Evolutionary conservation across 1,140 invertebrate genomes (phyloP).

Genomic region (Drosophila burlai): DNA sequence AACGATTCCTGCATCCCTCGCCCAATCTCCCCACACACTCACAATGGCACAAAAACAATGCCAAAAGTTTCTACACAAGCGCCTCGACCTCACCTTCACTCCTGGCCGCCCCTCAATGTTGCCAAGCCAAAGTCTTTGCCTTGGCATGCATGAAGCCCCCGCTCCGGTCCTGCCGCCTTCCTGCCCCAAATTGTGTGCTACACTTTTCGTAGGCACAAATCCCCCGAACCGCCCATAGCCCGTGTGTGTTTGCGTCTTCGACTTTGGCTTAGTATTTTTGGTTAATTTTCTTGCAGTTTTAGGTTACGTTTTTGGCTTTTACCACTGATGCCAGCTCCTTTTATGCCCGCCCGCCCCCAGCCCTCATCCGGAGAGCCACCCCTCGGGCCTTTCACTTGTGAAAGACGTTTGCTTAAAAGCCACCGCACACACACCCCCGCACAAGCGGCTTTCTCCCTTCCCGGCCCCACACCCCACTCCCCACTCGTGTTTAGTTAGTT

Average conservation of each 20-base stretch:
- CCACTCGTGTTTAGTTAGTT: constrained; percentile 74
- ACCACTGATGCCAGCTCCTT: constrained; percentile 65
- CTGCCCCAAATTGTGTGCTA: constrained; percentile 59
- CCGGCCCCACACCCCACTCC: constrained; percentile 25
- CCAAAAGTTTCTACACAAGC: constrained; percentile 76
- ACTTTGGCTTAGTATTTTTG: constrained; percentile 83
- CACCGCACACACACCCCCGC: constrained; percentile 51
- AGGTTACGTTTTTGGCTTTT: constrained; percentile 83
- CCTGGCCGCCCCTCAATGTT: constrained; percentile 67
- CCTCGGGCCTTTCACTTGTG: constrained; percentile 74
- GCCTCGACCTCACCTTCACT: constrained; percentile 70
- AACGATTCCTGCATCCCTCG: constrained; percentile 36
- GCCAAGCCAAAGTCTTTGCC: constrained; percentile 76
- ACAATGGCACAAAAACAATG: constrained; percentile 76
- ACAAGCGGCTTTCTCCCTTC: constrained; percentile 9
- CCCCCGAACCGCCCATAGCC: constrained; percentile 22
- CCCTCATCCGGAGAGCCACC: constrained; percentile 25
- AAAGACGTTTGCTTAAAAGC: constrained; percentile 83
- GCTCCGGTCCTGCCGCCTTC: constrained; percentile 19
- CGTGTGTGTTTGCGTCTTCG: constrained; percentile 66
- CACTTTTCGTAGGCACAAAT: constrained; percentile 69
- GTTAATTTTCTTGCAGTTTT: constrained; percentile 84
- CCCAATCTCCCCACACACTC: constrained; percentile 51
- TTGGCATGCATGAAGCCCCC: constrained; percentile 53
- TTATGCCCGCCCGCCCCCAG: constrained; percentile 14